Percentiles rank a stretch among this genome's conserved stretches.
These are phyloP conservation scores for Lates calcarifer DNA, from an alignment of 2,113 vertebrate species.

Conservation along the genomic window DNA sequence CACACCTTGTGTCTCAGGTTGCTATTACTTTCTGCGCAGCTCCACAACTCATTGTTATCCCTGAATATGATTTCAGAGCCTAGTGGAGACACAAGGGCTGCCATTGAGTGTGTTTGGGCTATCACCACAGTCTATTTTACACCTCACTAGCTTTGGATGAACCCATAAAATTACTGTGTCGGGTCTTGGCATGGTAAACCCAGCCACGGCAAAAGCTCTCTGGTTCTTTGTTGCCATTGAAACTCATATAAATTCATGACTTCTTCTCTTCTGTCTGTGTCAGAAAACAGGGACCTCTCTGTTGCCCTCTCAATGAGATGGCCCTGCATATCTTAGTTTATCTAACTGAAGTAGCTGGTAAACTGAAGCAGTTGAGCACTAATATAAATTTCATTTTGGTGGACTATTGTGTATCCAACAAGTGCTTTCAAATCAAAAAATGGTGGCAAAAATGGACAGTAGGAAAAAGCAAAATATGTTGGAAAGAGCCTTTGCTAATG, in stretches of 20 bases:
- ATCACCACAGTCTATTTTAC: conserved; percentile 82
- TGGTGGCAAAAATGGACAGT: not conserved
- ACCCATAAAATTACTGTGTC: conserved; percentile 74
- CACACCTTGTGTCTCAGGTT: conserved; percentile 12
- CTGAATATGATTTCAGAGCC: conserved; percentile 71
- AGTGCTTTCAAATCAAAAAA: conserved; percentile 29
- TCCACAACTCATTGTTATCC: conserved; percentile 61
- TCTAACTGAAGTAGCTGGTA: conserved; percentile 22
- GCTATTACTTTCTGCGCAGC: conserved; percentile 41
- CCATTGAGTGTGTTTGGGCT: conserved; percentile 66
- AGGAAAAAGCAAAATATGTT: conserved; percentile 9
- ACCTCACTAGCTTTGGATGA: conserved; percentile 82
- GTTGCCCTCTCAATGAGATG: conserved; percentile 42
- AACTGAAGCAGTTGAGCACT: conserved; percentile 1
- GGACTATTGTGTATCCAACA: conserved; percentile 12
- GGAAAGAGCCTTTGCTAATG: conserved; percentile 41
- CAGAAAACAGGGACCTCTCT: conserved; percentile 59
- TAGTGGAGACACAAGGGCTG: conserved; percentile 67
- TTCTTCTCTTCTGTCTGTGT: conserved; percentile 65
- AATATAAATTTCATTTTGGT: conserved; percentile 25
- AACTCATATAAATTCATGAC: conserved; percentile 82
- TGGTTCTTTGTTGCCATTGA: conserved; percentile 52
- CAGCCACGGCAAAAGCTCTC: conserved; percentile 53
- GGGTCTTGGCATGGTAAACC: conserved; percentile 67
- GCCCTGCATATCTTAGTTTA: conserved; percentile 33